Base-by-base conservation (phyloP, 2,888 invertebrate genomes). In the Gastrophysa polygoni region DNA sequence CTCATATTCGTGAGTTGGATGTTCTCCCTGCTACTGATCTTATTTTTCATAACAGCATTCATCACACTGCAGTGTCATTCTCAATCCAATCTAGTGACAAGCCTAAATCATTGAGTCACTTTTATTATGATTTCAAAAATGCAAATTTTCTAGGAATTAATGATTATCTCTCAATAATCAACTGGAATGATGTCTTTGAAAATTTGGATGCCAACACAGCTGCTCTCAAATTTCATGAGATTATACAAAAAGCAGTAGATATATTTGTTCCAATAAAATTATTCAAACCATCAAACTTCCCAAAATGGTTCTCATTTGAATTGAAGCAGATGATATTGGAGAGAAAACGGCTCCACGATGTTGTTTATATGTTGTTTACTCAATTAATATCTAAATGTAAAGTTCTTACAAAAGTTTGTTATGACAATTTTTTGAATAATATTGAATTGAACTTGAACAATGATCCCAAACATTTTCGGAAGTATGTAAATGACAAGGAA, bases 51-150 rank as follows among this genome's bases (percentile, higher is more conserved):
- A 50, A 50, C 29, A 28, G 16, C 5, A 50, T 50, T 50, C 49
- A 50, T 50, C 49, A 50, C 18, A 50, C 49, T 50, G 24, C 49
- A 50, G 49, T 50, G 29, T 50, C 49, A 50, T 50, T 50, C 29
- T 29, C 16, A 28, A 50, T 50, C 49, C 21, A 50, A 50, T 10
- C 28, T 50, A 29, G 28, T 28, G 29, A 50, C 29, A 50, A 50
- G 49, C 29, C 49, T 8, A 28, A 8, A 10, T n/a, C 49, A 50
- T 50, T 10, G 16, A 50, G 49, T 50, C 49, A 29, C 29, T 50
- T 28, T 50, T 14, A 50, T 17, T 28, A 50, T 50, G 49, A 50
- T 50, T 50, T 50, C 16, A 50, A 14, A 50, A 50, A 50, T 50
- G 49, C 49, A 14, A 50, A 50, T 50, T 50, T 28, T 16, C 5